phyloP scores from a whole-genome alignment of 2,888 invertebrate species.

The Ophion ventricosus region DNA sequence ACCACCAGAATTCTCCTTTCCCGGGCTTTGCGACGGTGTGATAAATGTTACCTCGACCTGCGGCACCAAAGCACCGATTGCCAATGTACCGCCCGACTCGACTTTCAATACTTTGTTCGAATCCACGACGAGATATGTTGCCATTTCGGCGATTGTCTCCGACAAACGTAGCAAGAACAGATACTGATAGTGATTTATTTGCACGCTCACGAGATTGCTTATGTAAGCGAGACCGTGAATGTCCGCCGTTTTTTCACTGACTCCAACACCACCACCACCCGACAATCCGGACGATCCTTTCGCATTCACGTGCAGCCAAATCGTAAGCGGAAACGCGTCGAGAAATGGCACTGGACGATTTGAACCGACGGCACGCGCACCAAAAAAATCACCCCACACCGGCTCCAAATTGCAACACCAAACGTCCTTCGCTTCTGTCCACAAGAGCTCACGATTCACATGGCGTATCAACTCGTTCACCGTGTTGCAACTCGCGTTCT shows the following conservation, averaged over 20 bases:
- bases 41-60: slow-evolving; percentile 95
- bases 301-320: slow-evolving; percentile 89
- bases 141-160: slow-evolving; percentile 92
- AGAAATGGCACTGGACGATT: slow-evolving; percentile 91
- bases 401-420: slow-evolving; percentile 96
- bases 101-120: slow-evolving; percentile 88
- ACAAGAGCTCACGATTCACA: slow-evolving; percentile 85
- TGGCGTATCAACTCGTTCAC: slow-evolving; percentile 85
- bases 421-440: slow-evolving; percentile 94
- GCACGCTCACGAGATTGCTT: slow-evolving; percentile 93
- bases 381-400: slow-evolving; percentile 96
- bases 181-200: slow-evolving; percentile 97
- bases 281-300: slow-evolving; percentile 69
- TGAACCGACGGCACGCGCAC: slow-evolving; percentile 90
- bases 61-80: slow-evolving; percentile 91
- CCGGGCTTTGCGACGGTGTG: slow-evolving; percentile 92
- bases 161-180: slow-evolving; percentile 93
- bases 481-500: slow-evolving; percentile 81
- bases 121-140: slow-evolving; percentile 91
- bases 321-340: slow-evolving; percentile 93
- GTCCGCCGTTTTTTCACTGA: slow-evolving; percentile 85
- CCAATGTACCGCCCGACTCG: slow-evolving; percentile 85
- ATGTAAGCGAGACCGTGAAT: slow-evolving; percentile 93
- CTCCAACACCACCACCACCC: background rate
- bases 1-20: slow-evolving; percentile 93